Conservation (phyloP, 2,888 invertebrate species). For the Carterocephalus palaemon region DNA sequence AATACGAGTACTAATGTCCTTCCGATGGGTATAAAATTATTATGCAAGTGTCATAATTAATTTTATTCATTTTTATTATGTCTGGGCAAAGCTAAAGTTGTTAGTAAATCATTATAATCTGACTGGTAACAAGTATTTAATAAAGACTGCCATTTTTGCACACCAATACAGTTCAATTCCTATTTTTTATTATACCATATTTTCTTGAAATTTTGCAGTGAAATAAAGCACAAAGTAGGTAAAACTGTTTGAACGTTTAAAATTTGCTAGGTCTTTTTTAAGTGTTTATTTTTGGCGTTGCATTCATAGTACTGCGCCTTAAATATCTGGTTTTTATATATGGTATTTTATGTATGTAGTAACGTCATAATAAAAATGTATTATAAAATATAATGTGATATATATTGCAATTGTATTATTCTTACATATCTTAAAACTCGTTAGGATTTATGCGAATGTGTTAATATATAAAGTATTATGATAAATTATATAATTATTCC, state of each 20-base stretch:
- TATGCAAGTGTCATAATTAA: no score
- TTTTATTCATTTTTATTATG: background rate
- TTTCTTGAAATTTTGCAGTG: no score
- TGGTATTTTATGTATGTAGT: conserved; percentile 1
- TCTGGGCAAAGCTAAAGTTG: background rate
- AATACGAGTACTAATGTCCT: no score
- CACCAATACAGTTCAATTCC: conserved; percentile 10
- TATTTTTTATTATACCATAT: conserved; percentile 2
- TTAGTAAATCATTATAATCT: background rate
- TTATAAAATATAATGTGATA: conserved; percentile 47
- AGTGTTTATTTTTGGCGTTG: no score
- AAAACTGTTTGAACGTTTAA: no score
- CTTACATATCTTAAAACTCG: conserved; percentile 42
- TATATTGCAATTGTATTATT: conserved; percentile 35
- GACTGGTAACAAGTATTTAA: background rate
- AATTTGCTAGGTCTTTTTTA: no score
- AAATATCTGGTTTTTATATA: conserved; percentile 1
- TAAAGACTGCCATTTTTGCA: background rate
- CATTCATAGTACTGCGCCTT: no score
- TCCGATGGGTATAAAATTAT: no score
- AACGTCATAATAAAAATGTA: conserved; percentile 2
- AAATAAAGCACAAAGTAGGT: no score
- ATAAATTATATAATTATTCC: background rate
- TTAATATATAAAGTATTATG: conserved; percentile 17
- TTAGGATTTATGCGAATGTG: conserved; percentile 12